Evolutionary conservation across 2,113 vertebrate genomes (phyloP).

Genomic region (Notechis scutatus): DNA sequence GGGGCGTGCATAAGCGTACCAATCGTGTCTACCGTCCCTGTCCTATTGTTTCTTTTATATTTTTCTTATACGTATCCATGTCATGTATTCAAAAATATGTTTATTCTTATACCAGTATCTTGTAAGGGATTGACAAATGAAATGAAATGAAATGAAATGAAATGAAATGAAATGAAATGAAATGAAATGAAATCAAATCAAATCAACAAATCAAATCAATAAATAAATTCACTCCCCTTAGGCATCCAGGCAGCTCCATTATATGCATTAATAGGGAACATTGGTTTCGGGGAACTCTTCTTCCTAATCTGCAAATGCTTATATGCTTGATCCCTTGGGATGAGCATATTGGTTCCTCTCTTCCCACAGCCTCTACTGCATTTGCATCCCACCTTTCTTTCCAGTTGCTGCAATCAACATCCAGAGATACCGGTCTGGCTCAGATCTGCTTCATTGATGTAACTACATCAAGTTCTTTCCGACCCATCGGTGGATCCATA

Average conservation of each 20-base stretch:
- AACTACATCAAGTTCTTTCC: background rate
- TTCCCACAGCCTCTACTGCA: background rate
- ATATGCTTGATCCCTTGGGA: background rate
- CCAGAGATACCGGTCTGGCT: background rate
- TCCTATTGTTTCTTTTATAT: too few species aligned
- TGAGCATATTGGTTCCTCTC: background rate
- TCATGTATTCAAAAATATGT: too few species aligned
- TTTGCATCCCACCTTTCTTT: background rate
- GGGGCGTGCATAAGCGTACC: too few species aligned
- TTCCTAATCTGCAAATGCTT: background rate
- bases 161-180: too few species aligned
- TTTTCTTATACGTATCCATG: too few species aligned
- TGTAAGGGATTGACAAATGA: too few species aligned
- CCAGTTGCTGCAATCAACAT: background rate
- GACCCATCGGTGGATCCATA: background rate
- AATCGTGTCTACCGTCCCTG: too few species aligned
- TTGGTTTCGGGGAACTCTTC: background rate
- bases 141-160: too few species aligned
- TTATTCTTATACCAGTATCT: too few species aligned
- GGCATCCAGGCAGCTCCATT: background rate
- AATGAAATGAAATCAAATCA: too few species aligned
- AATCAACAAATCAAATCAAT: too few species aligned
- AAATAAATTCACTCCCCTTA: background rate
- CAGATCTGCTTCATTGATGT: background rate
- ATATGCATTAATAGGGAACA: background rate